phyloP scores from a whole-genome alignment of 2,888 invertebrate species.

The Caenorhabditis afra region DNA sequence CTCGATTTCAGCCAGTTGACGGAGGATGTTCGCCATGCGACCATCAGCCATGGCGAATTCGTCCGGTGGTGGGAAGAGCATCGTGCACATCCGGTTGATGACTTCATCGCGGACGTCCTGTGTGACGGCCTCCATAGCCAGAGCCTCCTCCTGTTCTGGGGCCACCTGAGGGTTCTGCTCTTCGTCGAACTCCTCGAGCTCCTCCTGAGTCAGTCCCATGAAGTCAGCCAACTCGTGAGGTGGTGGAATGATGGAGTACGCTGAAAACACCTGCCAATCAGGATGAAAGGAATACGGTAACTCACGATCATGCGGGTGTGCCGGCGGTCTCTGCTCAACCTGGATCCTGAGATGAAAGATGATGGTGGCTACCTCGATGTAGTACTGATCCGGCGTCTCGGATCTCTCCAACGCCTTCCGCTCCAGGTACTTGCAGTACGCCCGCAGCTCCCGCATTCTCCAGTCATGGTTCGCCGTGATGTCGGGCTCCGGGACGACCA shows the following conservation, averaged over 20 bases:
- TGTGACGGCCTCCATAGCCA: slow-evolving; percentile 3
- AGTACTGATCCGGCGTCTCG: slow-evolving; percentile 25
- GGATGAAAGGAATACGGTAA: too few species aligned
- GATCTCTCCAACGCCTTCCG: slow-evolving; percentile 13
- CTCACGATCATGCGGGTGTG: slow-evolving; percentile 18
- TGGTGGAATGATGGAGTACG: slow-evolving; percentile 26
- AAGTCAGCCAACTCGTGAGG: slow-evolving; percentile 30
- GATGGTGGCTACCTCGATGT: slow-evolving; percentile 1
- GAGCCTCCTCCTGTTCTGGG: not conserved
- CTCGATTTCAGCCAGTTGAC: slow-evolving; percentile 18
- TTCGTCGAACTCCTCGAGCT: slow-evolving; percentile 23
- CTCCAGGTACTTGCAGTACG: slow-evolving; percentile 28
- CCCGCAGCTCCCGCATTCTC: slow-evolving; percentile 19
- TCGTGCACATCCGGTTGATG: slow-evolving; percentile 4
- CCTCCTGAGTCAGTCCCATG: slow-evolving; percentile 23
- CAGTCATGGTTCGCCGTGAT: slow-evolving; percentile 6
- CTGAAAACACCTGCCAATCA: slow-evolving; percentile 13
- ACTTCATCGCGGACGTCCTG: not conserved
- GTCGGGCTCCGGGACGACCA: slow-evolving; percentile 26
- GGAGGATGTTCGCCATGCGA: slow-evolving; percentile 21
- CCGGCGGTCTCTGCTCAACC: not conserved
- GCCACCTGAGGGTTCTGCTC: slow-evolving; percentile 12
- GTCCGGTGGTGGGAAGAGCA: slow-evolving; percentile 44
- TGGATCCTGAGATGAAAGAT: slow-evolving; percentile 8
- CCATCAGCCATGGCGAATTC: slow-evolving; percentile 22